phyloP scores from a whole-genome alignment of 2,888 invertebrate species.

The Netelia inedita region DNA sequence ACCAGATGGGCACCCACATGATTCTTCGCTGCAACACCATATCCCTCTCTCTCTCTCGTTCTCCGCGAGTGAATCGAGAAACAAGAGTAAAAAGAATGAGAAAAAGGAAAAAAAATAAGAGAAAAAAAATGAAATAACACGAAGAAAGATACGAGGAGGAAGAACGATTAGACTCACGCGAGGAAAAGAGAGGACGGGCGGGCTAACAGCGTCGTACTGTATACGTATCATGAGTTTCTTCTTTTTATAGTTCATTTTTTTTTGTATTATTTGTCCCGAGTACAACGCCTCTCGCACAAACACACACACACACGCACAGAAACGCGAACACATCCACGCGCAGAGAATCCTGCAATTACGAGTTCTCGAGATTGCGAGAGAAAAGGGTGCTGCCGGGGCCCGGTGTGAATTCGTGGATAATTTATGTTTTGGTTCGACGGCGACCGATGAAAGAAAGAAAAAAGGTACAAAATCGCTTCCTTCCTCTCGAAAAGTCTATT shows the following conservation, averaged over 20 bases:
- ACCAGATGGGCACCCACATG: slow-evolving; percentile 69
- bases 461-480: neutral
- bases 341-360: slow-evolving; percentile 39
- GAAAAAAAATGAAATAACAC: slow-evolving; percentile 36
- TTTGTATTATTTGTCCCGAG: slow-evolving; percentile 36
- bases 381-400: neutral
- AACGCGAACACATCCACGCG: slow-evolving; percentile 10
- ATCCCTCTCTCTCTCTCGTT: slow-evolving; percentile 46
- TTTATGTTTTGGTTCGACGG: slow-evolving; percentile 49
- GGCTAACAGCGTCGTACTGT: slow-evolving; percentile 32
- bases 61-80: slow-evolving; percentile 34
- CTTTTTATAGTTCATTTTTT: slow-evolving; percentile 7
- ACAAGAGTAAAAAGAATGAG: neutral
- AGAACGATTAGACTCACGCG: slow-evolving; percentile 62
- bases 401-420: slow-evolving; percentile 59
- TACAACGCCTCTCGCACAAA: slow-evolving; percentile 30
- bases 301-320: neutral
- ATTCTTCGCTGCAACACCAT: slow-evolving; percentile 52
- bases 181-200: slow-evolving; percentile 51
- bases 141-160: slow-evolving; percentile 9
- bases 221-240: slow-evolving; percentile 4
- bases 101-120: neutral
- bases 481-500: slow-evolving; percentile 3
- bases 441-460: slow-evolving; percentile 25
- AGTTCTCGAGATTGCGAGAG: slow-evolving; percentile 29